phyloP scores from a whole-genome alignment of 2,797 vertebrate species.

The Gambusia yucatana region DNA sequence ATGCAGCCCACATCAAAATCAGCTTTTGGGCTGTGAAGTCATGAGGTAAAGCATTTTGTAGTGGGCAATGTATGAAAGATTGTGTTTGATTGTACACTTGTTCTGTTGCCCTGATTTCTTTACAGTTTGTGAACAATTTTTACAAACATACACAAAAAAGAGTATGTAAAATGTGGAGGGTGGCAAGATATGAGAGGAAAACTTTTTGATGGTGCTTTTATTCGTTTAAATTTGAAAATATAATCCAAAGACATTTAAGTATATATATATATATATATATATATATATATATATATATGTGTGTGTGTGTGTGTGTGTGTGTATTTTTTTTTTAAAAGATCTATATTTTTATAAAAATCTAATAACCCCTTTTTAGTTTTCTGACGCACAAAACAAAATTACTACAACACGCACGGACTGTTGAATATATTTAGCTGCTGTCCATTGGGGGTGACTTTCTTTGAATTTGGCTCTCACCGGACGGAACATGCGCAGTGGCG shows the following conservation, averaged over 20 bases:
- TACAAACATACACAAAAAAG: background rate
- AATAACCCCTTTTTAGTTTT: background rate
- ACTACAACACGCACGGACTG: background rate
- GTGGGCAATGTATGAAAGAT: background rate
- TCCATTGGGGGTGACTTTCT: conserved; percentile 70
- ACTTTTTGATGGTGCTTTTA: background rate
- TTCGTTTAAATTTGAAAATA: background rate
- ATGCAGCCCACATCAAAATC: background rate
- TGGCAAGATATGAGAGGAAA: background rate
- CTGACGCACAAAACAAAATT: background rate
- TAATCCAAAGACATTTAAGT: background rate
- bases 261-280: too few relatives aligned
- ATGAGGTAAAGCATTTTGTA: background rate
- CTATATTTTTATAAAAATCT: background rate
- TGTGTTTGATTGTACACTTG: background rate
- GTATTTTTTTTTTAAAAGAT: too few relatives aligned
- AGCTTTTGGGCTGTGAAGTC: background rate
- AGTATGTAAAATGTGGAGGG: background rate
- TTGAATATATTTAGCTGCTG: conserved; percentile 23
- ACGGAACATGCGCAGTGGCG: conserved; percentile 91
- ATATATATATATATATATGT: too few relatives aligned
- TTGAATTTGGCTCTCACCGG: conserved; percentile 93
- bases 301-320: too few relatives aligned
- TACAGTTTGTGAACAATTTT: background rate
- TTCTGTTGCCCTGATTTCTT: background rate